phyloP scores from a whole-genome alignment of 2,888 invertebrate species.

The Sipunculus nudus region DNA sequence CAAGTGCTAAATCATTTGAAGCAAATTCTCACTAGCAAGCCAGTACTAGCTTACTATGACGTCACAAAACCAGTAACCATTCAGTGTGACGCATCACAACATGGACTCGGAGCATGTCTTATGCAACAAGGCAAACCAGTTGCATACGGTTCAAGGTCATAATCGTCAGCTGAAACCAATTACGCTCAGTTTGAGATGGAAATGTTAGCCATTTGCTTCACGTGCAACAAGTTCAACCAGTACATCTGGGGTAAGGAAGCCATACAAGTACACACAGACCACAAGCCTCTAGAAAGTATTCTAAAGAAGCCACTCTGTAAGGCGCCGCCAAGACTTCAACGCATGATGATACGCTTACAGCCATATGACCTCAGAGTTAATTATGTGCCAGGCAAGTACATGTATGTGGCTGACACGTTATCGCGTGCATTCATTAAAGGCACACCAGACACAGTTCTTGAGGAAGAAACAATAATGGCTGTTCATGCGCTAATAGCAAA shows the following conservation, averaged over 20 bases:
- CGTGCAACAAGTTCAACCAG: slow-evolving; percentile 27
- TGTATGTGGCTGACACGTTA: no score
- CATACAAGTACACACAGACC: slow-evolving; percentile 34
- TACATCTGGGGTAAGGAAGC: slow-evolving; percentile 30
- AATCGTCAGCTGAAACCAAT: slow-evolving; percentile 28
- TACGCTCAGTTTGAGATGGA: slow-evolving; percentile 39
- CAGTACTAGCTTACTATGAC: slow-evolving; percentile 34
- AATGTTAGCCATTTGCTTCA: slow-evolving; percentile 28
- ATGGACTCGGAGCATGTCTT: no score
- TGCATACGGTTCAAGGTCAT: slow-evolving; percentile 35
- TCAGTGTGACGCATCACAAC: slow-evolving; percentile 28
- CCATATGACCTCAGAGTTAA: slow-evolving; percentile 24
- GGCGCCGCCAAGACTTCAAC: slow-evolving; percentile 27
- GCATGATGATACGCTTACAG: slow-evolving; percentile 25
- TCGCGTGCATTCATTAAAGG: no score
- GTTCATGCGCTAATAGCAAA: slow-evolving; percentile 3
- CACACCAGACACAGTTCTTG: no score
- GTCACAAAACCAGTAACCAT: neutral
- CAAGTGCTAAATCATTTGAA: no score
- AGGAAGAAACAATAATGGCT: no score
- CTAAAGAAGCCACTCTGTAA: slow-evolving; percentile 12
- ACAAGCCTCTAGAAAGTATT: slow-evolving; percentile 33
- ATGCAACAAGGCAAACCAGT: slow-evolving; percentile 31
- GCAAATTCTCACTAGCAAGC: no score
- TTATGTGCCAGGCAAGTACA: no score